Base-by-base conservation (phyloP, 23 tunicate genomes). In the Phallusia fumigata region DNA sequence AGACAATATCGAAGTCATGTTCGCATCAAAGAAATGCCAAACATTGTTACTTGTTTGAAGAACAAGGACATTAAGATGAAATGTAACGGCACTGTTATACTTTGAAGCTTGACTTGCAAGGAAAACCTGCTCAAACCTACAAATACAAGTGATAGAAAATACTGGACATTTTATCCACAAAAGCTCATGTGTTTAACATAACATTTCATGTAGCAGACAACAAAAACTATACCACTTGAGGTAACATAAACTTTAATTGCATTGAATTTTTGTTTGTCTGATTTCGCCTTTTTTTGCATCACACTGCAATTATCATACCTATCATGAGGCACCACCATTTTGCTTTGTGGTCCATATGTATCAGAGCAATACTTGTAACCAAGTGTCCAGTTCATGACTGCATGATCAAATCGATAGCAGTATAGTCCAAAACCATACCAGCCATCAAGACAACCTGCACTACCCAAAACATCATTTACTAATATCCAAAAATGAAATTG, bases 361-460 rank as follows among this genome's bases (percentile, higher is more conserved):
- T 53, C 40, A 35, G 75, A 32, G 35, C 97, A 92, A 12, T 79
- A 16, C 33, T 84, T 78, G 47, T 89, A 87, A 33, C 93, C 91
- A 32, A 52, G 36, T 31, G 88, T 84, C 97, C 97, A 92, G 78
- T 84, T 86, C 22, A 64, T 33, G 21, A 79, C 65, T 11, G 80
- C 91, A 53, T 92, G 97, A 12, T 87, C 91, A 47, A 92, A 79
- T n/a, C 74, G 64, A 65, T 87, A 92, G 35, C 97, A 92, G 75
- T 31, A 30, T 31, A 52, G 58, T 5, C 91, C 88, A 64, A 50
- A 92, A 18, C 87, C 97, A 33, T 79, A 19, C 97, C 97, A 92
- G 40, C 85, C 85, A 26, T 52, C 45, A 0, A 77, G 79, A 36
- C 97, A 92, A 76, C 97, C 97, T 92, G 89, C 30, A 32, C 36